These are phyloP conservation scores for Portunus trituberculatus DNA, from an alignment of 1,140 invertebrate species.

Conservation along the genomic window DNA sequence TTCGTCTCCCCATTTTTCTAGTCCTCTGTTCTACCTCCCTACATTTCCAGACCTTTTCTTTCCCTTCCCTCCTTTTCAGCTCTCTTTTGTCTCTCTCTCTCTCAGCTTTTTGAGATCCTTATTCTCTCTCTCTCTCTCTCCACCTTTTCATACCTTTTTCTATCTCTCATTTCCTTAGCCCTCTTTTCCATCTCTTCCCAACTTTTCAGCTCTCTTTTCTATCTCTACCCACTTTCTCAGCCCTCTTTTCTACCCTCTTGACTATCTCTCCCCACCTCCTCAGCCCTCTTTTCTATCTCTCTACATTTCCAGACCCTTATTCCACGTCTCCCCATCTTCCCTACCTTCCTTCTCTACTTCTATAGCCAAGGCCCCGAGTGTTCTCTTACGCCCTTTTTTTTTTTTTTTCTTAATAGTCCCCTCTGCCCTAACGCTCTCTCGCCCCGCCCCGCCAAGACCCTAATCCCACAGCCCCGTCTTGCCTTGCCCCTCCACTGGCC, in stretches of 20 bases:
- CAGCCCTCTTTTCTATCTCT: background rate
- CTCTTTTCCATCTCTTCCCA: background rate
- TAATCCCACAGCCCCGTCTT: background rate
- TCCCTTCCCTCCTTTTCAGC: background rate
- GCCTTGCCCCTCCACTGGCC: background rate
- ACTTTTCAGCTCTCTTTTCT: background rate
- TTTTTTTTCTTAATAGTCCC: too few species aligned
- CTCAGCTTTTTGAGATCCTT: background rate
- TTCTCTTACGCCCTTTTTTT: too few species aligned
- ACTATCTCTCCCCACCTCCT: background rate
- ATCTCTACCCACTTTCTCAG: background rate
- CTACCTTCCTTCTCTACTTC: background rate
- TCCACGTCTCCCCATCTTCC: background rate
- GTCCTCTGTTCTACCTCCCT: background rate
- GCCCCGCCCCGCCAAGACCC: too few species aligned
- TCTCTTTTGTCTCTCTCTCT: background rate
- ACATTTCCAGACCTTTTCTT: background rate
- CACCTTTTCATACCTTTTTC: background rate
- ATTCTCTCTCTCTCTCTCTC: background rate
- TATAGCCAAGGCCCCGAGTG: background rate
- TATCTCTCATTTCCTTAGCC: too few species aligned
- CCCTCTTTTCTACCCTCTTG: background rate
- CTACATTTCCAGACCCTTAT: background rate
- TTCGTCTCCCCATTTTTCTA: too few species aligned
- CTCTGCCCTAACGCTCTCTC: too few species aligned